Conservation (phyloP, 2,113 vertebrate species). For the Crocuta crocuta region DNA sequence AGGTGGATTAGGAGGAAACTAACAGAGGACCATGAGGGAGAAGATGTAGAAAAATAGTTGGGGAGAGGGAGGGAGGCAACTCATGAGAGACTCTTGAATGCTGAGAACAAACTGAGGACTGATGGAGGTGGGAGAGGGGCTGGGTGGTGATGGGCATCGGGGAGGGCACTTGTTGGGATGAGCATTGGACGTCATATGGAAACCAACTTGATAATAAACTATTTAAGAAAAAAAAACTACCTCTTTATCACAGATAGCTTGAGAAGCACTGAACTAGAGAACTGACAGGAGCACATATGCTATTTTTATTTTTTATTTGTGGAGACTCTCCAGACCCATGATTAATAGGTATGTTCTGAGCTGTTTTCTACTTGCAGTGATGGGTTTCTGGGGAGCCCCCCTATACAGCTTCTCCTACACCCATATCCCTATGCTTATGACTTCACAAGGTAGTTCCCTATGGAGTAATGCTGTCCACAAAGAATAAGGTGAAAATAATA, state of each 20-base stretch:
- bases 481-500: not conserved
- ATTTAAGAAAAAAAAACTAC: not conserved
- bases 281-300: not conserved
- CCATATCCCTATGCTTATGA: accelerated
- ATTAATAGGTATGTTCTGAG: not conserved
- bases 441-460: not conserved
- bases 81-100: too few species aligned
- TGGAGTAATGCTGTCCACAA: not conserved
- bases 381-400: not conserved
- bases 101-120: too few species aligned
- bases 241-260: not conserved
- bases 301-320: not conserved
- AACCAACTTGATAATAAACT: too few species aligned
- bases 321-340: not conserved
- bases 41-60: too few species aligned
- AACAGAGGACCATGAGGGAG: too few species aligned
- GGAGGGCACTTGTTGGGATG: too few species aligned
- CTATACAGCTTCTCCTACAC: not conserved
- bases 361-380: not conserved
- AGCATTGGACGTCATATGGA: too few species aligned
- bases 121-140: too few species aligned
- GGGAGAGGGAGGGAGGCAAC: too few species aligned
- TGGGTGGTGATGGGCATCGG: too few species aligned
- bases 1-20: too few species aligned
- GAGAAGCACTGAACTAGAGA: not conserved